Conservation (phyloP, 2,797 vertebrate genomes). For the Hemibagrus guttatus region DNA sequence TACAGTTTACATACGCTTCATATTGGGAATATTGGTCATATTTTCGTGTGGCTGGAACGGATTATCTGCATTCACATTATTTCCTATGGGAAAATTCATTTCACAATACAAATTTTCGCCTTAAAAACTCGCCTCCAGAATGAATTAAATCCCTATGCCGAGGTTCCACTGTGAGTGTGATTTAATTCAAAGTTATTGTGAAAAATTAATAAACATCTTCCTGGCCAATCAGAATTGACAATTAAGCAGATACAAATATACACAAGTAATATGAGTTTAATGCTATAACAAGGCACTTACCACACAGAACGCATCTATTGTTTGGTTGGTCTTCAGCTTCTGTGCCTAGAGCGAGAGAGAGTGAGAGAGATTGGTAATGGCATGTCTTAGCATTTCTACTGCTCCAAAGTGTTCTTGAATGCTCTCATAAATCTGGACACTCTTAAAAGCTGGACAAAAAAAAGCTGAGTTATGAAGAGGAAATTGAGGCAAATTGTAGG, state of each 20-base stretch:
- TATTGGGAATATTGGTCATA: no score
- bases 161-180: no score
- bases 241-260: no score
- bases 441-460: neutral
- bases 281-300: slow-evolving; percentile 57
- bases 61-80: no score
- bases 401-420: neutral
- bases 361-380: neutral
- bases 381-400: neutral
- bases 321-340: slow-evolving; percentile 88
- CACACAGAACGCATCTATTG: slow-evolving; percentile 74
- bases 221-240: neutral
- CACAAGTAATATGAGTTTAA: no score
- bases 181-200: no score
- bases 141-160: no score
- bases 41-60: no score
- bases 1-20: no score
- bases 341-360: slow-evolving; percentile 78
- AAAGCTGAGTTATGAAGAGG: neutral
- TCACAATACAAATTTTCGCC: no score
- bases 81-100: no score
- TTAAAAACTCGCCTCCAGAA: no score
- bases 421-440: neutral
- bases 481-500: neutral
- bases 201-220: neutral